These are phyloP conservation scores for Eubasilissa splendida DNA, from an alignment of 2,888 invertebrate species.

Conservation along the genomic window DNA sequence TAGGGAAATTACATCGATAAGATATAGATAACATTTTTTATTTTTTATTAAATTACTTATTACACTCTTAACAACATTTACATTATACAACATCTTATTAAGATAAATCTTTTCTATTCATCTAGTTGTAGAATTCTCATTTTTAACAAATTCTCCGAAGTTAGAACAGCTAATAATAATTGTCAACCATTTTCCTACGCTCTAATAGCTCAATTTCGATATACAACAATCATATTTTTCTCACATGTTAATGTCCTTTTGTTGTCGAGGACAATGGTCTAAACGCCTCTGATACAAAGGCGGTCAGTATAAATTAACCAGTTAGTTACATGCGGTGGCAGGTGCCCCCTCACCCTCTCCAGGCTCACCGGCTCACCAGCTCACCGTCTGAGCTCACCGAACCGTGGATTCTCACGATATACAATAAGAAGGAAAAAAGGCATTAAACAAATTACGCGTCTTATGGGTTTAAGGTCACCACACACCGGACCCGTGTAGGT, in stretches of 20 bases:
- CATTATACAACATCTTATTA: no score
- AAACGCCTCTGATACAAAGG: slow-evolving; percentile 47
- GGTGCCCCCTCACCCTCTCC: slow-evolving; percentile 53
- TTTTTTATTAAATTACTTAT: no score
- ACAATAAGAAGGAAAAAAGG: slow-evolving; percentile 58
- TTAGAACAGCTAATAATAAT: no score
- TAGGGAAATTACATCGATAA: no score
- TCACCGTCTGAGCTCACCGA: slow-evolving; percentile 57
- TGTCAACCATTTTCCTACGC: background rate
- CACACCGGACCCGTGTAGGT: slow-evolving; percentile 24
- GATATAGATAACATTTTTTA: no score
- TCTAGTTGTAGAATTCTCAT: no score
- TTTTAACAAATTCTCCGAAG: no score
- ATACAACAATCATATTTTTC: slow-evolving; percentile 47
- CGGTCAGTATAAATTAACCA: slow-evolving; percentile 52
- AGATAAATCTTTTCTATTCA: no score
- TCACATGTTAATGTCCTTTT: slow-evolving; percentile 53
- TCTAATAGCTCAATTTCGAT: slow-evolving; percentile 41
- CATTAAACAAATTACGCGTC: slow-evolving; percentile 59
- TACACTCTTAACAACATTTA: no score
- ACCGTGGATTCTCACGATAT: slow-evolving; percentile 58
- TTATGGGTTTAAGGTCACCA: slow-evolving; percentile 58
- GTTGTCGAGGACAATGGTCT: slow-evolving; percentile 56
- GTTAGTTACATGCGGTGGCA: slow-evolving; percentile 38
- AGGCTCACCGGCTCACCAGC: slow-evolving; percentile 12